Evolutionary conservation across 2,888 invertebrate genomes (phyloP).

Genomic region (Drosophila kambysellisi): DNA sequence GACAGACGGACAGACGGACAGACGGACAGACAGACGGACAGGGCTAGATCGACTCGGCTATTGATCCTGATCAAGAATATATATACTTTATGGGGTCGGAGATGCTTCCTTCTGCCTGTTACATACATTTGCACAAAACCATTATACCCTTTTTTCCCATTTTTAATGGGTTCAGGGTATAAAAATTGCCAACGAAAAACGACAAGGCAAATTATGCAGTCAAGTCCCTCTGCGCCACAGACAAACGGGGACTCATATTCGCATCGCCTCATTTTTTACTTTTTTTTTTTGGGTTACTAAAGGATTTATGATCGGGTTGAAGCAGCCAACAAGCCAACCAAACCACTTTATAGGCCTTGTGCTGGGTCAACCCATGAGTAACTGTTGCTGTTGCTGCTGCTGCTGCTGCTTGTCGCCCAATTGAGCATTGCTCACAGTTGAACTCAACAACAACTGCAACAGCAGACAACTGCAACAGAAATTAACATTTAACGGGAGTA

Average conservation of each 20-base stretch:
- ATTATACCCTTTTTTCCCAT: too few relatives aligned
- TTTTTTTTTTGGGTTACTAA: slow-evolving; percentile 59
- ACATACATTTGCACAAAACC: too few relatives aligned
- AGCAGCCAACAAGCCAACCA: slow-evolving; percentile 8
- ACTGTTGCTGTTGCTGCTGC: slow-evolving; percentile 25
- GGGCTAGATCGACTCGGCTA: too few relatives aligned
- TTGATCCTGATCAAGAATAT: too few relatives aligned
- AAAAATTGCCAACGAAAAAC: slow-evolving; percentile 57
- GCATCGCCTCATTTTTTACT: not conserved
- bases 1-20: too few relatives aligned
- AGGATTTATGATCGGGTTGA: slow-evolving; percentile 63
- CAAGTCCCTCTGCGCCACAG: slow-evolving; percentile 57
- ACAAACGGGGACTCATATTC: slow-evolving; percentile 61
- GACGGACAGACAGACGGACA: too few relatives aligned
- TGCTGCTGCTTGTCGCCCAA: slow-evolving; percentile 32
- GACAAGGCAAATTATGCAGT: slow-evolving; percentile 81
- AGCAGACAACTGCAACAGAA: slow-evolving; percentile 18
- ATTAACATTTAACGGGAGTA: not conserved
- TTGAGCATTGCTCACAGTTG: slow-evolving; percentile 29
- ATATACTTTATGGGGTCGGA: too few relatives aligned
- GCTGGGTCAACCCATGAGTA: slow-evolving; percentile 39
- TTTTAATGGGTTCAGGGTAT: too few relatives aligned
- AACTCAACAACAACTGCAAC: not conserved
- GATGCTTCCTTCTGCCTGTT: too few relatives aligned
- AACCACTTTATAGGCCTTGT: slow-evolving; percentile 31